Percentiles rank a stretch among this genome's conserved stretches.
These are phyloP conservation scores for Colletes gigas DNA, from an alignment of 1,140 invertebrate species.

Conservation along the genomic window DNA sequence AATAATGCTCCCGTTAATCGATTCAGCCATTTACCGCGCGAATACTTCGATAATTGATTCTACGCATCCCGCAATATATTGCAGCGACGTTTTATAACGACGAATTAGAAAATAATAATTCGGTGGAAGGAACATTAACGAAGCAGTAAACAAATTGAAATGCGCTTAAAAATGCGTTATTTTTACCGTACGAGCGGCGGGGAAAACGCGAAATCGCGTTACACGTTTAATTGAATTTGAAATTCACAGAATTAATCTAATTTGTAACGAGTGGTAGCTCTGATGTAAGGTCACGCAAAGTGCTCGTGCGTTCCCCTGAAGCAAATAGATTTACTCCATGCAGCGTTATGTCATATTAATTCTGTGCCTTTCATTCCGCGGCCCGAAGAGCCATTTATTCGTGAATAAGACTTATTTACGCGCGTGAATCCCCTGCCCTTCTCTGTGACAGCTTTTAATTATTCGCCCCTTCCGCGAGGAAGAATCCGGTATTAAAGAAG, in stretches of 20 bases:
- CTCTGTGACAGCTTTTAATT: not conserved
- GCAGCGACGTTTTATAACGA: too few species aligned
- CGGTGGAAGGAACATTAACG: not conserved
- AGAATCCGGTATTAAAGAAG: not conserved
- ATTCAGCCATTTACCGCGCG: not conserved
- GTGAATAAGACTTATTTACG: not conserved
- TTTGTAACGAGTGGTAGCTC: not conserved
- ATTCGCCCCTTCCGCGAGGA: not conserved
- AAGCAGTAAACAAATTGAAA: not conserved
- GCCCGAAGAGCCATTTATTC: too few species aligned
- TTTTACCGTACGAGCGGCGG: not conserved
- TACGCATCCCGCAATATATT: not conserved
- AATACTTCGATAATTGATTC: not conserved
- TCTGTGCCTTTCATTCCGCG: not conserved
- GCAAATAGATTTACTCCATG: not conserved
- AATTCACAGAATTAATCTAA: not conserved
- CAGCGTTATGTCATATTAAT: not conserved
- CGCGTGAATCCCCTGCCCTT: not conserved
- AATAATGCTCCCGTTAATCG: too few species aligned
- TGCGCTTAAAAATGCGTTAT: too few species aligned
- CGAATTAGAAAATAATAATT: not conserved
- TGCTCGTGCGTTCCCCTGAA: not conserved
- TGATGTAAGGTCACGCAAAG: not conserved
- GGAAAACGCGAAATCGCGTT: not conserved
- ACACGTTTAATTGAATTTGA: constrained; percentile 7